Percentiles rank a stretch among this genome's conserved stretches.
These are phyloP conservation scores for Monarcha castaneiventris DNA, from an alignment of 2,113 vertebrate species.

Conservation along the genomic window DNA sequence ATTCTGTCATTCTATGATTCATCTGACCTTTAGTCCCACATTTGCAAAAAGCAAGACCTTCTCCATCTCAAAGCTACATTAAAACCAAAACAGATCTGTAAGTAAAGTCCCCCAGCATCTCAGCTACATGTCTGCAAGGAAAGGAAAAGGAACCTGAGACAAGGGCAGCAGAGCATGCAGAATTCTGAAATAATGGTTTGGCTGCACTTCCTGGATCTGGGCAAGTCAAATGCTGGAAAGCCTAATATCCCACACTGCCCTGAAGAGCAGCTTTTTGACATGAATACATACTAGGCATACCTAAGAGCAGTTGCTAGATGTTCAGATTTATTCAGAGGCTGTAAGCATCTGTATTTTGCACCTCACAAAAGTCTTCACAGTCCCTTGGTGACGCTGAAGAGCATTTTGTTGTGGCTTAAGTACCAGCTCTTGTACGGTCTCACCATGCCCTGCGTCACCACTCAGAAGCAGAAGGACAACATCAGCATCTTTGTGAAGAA, in stretches of 20 bases:
- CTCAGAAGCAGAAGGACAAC: background rate
- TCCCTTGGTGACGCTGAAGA: background rate
- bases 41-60: background rate
- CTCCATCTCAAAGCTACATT: background rate
- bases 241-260: background rate
- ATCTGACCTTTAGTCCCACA: background rate
- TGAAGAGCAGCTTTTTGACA: background rate
- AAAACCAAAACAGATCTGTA: background rate
- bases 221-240: background rate
- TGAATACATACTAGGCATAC: background rate
- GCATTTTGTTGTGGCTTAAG: background rate
- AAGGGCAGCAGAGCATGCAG: background rate
- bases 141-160: background rate
- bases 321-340: constrained; percentile 7
- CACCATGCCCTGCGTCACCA: background rate
- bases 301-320: background rate
- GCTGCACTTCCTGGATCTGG: background rate
- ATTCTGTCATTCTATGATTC: background rate
- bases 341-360: constrained; percentile 3
- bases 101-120: background rate
- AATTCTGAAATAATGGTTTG: background rate
- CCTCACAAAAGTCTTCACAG: background rate
- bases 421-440: background rate
- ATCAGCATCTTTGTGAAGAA: constrained; percentile 1
- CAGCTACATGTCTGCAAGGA: background rate